A percentile compares a stretch with the other conserved stretches of the same genome.
Conservation (phyloP, 2,888 invertebrate genomes). For the Eudasyphora cyanicolor region DNA sequence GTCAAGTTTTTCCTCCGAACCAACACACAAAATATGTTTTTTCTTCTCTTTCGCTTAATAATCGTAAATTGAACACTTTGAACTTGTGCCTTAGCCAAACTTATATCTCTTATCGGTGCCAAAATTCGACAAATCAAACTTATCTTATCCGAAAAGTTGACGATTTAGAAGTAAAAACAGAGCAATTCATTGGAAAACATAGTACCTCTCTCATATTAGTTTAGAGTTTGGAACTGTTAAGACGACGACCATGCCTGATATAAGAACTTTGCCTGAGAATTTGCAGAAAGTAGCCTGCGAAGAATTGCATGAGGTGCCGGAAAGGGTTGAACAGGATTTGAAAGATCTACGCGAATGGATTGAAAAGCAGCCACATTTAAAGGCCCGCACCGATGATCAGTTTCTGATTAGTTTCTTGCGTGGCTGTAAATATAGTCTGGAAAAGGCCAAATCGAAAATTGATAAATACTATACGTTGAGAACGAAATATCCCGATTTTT, state of each 20-base stretch:
- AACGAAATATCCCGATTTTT: constrained; percentile 82
- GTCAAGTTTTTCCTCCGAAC: too few species aligned
- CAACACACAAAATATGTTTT: too few species aligned
- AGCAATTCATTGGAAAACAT: too few species aligned
- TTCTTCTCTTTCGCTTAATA: too few species aligned
- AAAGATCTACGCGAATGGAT: constrained; percentile 80
- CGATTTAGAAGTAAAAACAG: too few species aligned
- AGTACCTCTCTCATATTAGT: background rate
- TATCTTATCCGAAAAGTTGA: too few species aligned
- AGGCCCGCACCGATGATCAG: constrained; percentile 77
- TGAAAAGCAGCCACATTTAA: constrained; percentile 80
- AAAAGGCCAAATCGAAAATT: constrained; percentile 81
- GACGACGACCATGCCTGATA: constrained; percentile 64
- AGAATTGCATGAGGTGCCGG: constrained; percentile 81
- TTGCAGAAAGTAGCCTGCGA: constrained; percentile 77
- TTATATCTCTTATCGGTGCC: too few species aligned
- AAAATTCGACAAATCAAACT: too few species aligned
- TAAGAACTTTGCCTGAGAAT: constrained; percentile 70
- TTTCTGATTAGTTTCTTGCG: constrained; percentile 81
- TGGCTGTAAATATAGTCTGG: constrained; percentile 81
- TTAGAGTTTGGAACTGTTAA: background rate
- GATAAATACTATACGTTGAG: constrained; percentile 82
- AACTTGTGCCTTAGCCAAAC: too few species aligned
- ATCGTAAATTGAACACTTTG: too few species aligned
- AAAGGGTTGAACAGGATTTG: constrained; percentile 72